Evolutionary conservation across 2,113 vertebrate species (phyloP), one percentile per base, ranked within the genome.

Genomic region (Siniperca chuatsi): DNA sequence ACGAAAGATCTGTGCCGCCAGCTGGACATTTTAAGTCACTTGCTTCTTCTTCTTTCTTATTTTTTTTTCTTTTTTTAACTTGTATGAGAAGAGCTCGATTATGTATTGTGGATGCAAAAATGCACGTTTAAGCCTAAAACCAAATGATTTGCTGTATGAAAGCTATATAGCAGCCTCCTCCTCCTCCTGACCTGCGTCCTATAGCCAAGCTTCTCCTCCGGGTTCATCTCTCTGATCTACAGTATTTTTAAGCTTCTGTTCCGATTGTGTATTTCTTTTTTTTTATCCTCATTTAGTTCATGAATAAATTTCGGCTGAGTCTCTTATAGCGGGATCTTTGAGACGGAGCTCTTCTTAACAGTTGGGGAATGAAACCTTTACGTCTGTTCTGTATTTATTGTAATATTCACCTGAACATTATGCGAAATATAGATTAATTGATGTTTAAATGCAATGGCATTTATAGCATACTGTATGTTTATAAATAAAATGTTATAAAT

Each of bases 381-480:
- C 78, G 93, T 96, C 94, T 95, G 94, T 93, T 93, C 95, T 96
- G 96, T 98, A 98, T 99, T 98, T 99, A 99, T 99, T 99, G 96
- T 97, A 95, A 97, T 97, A 97, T 95, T 97, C 96, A 96, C 96
- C 95, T 96, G 95, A 96, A 96, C 93, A 96, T 96, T 96, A 95
- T 95, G 93, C 35, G 71, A 96, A 96, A 83, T 95, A 94, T 96
- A 96, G 95, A 97, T 96, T 94, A 94, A 96, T 94, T 93, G 90
- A 91, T 93, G 94, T 95, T 96, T 82, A 93, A 97, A 96, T 95
- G 95, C 97, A 96, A 96, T 94, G 92, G 96, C 97, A 92, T 98
- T 99, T 98, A 96, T 97, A 97, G 96, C 95, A 95, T 96, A 97
- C 81, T 97, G 96, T 98, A 97, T 97, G 97, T 99, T 99, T 99